Evolutionary conservation across 2,113 vertebrate species (phyloP).

Genomic region (Sarotherodon lohbergeri): DNA sequence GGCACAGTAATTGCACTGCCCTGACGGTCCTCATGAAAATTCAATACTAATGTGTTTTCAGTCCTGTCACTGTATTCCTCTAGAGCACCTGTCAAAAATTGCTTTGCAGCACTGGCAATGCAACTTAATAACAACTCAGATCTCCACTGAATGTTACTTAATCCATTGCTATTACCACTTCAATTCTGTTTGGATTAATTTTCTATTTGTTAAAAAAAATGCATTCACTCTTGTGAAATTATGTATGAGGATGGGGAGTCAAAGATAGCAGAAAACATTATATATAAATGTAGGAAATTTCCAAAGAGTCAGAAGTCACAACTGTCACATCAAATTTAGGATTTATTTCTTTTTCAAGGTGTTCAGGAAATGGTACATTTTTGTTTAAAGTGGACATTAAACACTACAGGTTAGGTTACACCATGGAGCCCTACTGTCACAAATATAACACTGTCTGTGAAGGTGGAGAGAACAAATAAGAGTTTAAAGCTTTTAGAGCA

Average conservation of each 20-base stretch:
- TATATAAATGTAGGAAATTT: neutral
- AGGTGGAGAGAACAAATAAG: too few species aligned
- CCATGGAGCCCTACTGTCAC: too few species aligned
- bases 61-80: conserved; percentile 31
- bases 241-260: neutral
- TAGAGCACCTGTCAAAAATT: conserved; percentile 44
- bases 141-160: conserved; percentile 23
- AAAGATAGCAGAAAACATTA: neutral
- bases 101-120: conserved; percentile 15
- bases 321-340: neutral
- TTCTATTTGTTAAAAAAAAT: neutral
- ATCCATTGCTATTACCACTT: conserved; percentile 38
- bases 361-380: neutral
- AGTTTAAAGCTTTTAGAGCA: too few species aligned
- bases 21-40: conserved; percentile 43
- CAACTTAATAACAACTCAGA: conserved; percentile 40
- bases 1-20: conserved; percentile 36
- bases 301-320: neutral
- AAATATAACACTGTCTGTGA: too few species aligned
- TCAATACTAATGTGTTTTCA: conserved; percentile 44
- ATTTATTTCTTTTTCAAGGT: neutral
- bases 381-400: neutral
- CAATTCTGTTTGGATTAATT: conserved; percentile 13
- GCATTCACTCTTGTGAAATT: neutral
- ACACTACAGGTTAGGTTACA: too few species aligned